phyloP scores from a whole-genome alignment of 1,140 invertebrate genomes.

The Sarcophaga peregrina region DNA sequence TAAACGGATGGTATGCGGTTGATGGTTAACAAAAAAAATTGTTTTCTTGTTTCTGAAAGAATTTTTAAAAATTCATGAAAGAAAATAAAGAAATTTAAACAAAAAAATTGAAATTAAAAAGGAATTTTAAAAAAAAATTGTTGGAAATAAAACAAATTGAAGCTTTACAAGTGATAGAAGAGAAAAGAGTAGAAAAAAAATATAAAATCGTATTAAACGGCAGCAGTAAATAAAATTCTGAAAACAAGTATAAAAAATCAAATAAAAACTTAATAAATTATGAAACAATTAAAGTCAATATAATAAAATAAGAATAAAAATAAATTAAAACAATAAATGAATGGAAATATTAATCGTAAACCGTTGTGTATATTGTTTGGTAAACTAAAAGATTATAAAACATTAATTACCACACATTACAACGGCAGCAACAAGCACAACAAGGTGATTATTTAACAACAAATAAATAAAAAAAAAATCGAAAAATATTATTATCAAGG shows the following conservation, averaged over 20 bases:
- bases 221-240: too few species aligned
- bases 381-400: conserved; percentile 14
- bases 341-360: background rate
- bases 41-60: background rate
- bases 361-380: background rate
- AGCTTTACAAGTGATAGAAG: background rate
- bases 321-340: background rate
- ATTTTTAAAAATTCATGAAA: too few species aligned
- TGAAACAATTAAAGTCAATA: background rate
- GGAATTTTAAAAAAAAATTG: background rate
- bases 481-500: background rate
- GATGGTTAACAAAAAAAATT: background rate
- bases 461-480: background rate
- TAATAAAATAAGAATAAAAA: background rate
- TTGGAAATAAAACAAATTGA: background rate
- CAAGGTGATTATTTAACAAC: conserved; percentile 16
- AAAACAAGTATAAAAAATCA: too few species aligned
- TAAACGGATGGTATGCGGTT: background rate
- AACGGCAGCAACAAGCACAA: background rate
- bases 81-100: too few species aligned
- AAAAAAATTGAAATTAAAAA: too few species aligned
- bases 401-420: conserved; percentile 16
- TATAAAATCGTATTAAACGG: too few species aligned
- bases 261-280: background rate
- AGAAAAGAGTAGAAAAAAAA: too few species aligned